Base-by-base conservation (phyloP, 2,888 invertebrate species). In the Latheticus oryzae region DNA sequence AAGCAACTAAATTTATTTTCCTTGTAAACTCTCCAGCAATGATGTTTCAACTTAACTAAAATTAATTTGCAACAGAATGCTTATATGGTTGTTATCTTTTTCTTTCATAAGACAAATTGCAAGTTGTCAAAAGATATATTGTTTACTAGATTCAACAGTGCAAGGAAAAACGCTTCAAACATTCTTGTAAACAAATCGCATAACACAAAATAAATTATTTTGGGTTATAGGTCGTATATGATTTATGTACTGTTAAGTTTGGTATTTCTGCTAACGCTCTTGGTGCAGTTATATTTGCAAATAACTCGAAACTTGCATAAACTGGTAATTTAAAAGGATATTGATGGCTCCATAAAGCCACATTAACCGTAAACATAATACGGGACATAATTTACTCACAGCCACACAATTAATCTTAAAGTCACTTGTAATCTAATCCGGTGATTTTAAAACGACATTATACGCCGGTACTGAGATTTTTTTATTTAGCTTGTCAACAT, bases 291-390 rank as follows among this genome's bases (percentile, higher is more conserved):
- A 50, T 38, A 38, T 26, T 26, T 35, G 53, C 21, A 43, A 50
- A 43, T 48, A 47, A 40, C 51, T 55, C 30, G 37, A 35, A 64
- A 62, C 60, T 60, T 59, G 62, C 62, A 67, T 67, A 66, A 67
- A 67, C 60, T 61, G 57, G 62, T 60, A 59, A 65, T 67, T 60
- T 65, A 64, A 65, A 66, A 60, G 64, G 56, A 61, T 65, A 67
- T 66, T 66, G 65, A 67, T 66, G 63, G 62, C 51, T 61, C 66
- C 50, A 60, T 67, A 66, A 67, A 66, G 60, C 50, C 47, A 50
- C 61, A 64, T 61, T 67, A 63, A 65, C 60, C 61, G 61, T 61
- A 61, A 60, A 61, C 61, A 56, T 64, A 61, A 63, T 60, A 52
- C 21, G 54, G 30, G 9, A 23, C 45, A 42, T 59, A 59, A 54